Evolutionary conservation across 2,888 invertebrate species (phyloP).

Genomic region (Physocephala rufipes): DNA sequence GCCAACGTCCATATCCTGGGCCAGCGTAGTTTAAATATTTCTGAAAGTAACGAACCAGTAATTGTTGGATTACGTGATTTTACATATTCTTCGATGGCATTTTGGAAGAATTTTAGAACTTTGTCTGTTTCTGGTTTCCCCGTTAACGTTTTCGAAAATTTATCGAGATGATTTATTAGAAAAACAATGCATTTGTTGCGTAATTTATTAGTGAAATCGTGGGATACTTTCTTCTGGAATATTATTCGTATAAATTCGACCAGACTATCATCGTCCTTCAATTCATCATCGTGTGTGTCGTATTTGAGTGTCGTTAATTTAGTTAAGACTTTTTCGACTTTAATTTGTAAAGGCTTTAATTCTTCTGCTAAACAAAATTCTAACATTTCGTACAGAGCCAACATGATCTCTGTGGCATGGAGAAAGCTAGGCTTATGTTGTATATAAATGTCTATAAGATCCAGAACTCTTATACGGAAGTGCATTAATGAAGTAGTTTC

Average conservation of each 20-base stretch:
- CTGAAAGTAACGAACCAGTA: slow-evolving; percentile 74
- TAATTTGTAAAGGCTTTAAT: slow-evolving; percentile 73
- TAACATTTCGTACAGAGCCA: slow-evolving; percentile 74
- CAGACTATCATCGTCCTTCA: slow-evolving; percentile 50
- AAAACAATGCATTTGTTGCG: slow-evolving; percentile 55
- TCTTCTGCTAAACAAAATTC: slow-evolving; percentile 77
- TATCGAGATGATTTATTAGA: slow-evolving; percentile 49
- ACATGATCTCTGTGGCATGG: slow-evolving; percentile 74
- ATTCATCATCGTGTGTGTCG: slow-evolving; percentile 46
- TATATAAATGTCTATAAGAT: slow-evolving; percentile 78
- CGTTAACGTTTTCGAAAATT: slow-evolving; percentile 39
- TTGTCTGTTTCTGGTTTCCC: too few species aligned
- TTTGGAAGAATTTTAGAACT: slow-evolving; percentile 47
- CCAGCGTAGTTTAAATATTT: slow-evolving; percentile 74
- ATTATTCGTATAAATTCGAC: slow-evolving; percentile 52
- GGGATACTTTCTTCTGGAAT: slow-evolving; percentile 52
- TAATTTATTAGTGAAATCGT: slow-evolving; percentile 51
- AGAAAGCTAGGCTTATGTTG: slow-evolving; percentile 76
- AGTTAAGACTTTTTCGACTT: slow-evolving; percentile 67
- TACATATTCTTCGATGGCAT: slow-evolving; percentile 55
- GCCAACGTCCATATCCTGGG: slow-evolving; percentile 71
- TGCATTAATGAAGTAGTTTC: slow-evolving; percentile 75
- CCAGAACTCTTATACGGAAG: slow-evolving; percentile 78
- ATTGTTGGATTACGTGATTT: slow-evolving; percentile 62
- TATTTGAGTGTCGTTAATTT: slow-evolving; percentile 51